These are phyloP conservation scores for Andrena marginata DNA, from an alignment of 2,888 invertebrate species.

Conservation along the genomic window DNA sequence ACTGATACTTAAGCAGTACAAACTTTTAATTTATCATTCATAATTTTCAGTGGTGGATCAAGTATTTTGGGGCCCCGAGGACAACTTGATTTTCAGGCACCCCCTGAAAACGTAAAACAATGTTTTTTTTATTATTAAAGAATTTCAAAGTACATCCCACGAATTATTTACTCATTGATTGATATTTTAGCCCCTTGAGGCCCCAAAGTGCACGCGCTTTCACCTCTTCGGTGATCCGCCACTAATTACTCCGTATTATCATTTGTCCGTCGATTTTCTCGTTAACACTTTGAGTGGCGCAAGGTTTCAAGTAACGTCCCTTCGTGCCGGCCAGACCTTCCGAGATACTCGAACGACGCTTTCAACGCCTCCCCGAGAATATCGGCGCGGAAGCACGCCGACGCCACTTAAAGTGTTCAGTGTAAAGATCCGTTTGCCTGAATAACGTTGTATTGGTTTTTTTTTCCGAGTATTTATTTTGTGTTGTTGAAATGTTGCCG, in stretches of 20 bases:
- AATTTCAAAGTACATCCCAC: no score
- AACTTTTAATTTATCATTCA: neutral
- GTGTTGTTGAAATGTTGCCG: neutral
- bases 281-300: neutral
- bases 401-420: no score
- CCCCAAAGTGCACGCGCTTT: neutral
- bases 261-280: neutral
- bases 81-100: no score
- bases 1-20: neutral
- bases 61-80: neutral
- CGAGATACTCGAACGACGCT: no score
- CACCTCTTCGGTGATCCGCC: neutral
- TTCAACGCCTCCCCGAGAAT: no score
- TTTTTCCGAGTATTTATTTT: neutral
- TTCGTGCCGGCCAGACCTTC: no score
- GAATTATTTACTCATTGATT: no score
- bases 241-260: neutral
- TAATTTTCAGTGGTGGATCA: neutral
- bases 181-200: neutral
- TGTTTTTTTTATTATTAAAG: no score
- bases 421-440: neutral
- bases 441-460: slow-evolving; percentile 11
- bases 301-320: no score
- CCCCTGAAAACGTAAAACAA: no score
- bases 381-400: no score